phyloP scores from a whole-genome alignment of 2,888 invertebrate species.

The Macaria notata region DNA sequence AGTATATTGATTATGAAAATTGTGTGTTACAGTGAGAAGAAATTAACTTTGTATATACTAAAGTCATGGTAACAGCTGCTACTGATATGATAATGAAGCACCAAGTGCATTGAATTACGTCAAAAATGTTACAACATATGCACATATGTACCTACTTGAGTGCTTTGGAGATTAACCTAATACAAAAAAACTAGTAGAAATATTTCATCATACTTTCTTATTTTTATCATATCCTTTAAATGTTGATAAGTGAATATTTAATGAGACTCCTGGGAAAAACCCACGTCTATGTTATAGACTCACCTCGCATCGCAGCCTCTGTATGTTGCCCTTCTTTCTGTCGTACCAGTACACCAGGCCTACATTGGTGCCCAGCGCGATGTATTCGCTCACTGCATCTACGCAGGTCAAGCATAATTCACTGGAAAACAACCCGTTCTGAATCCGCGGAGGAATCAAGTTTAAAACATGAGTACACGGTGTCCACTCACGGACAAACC shows the following conservation, averaged over 20 bases:
- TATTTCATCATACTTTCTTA: too few relatives aligned
- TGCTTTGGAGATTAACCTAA: too few relatives aligned
- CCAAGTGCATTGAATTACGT: too few relatives aligned
- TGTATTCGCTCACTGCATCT: conserved; percentile 90
- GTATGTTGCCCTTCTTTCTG: conserved; percentile 88
- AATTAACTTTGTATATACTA: too few relatives aligned
- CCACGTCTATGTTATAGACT: conserved; percentile 33
- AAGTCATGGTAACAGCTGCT: too few relatives aligned
- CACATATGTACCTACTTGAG: conserved; percentile 3
- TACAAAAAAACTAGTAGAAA: too few relatives aligned
- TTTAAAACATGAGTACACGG: conserved; percentile 88
- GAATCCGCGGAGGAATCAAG: conserved; percentile 88
- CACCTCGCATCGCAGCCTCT: conserved; percentile 92
- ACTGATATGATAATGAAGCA: too few relatives aligned
- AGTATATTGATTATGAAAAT: too few relatives aligned
- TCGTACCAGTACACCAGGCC: conserved; percentile 95
- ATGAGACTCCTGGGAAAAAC: conserved; percentile 10
- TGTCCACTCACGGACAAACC: conserved; percentile 89
- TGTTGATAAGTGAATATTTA: background rate
- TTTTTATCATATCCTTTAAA: too few relatives aligned
- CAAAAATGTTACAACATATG: too few relatives aligned
- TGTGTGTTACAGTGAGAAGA: too few relatives aligned
- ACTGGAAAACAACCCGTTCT: conserved; percentile 88
- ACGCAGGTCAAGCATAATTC: conserved; percentile 91
- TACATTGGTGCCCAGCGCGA: conserved; percentile 92